A percentile compares a stretch with the other conserved stretches of the same genome.
Conservation (phyloP, 2,888 invertebrate species). For the Cynaeus angustus region DNA sequence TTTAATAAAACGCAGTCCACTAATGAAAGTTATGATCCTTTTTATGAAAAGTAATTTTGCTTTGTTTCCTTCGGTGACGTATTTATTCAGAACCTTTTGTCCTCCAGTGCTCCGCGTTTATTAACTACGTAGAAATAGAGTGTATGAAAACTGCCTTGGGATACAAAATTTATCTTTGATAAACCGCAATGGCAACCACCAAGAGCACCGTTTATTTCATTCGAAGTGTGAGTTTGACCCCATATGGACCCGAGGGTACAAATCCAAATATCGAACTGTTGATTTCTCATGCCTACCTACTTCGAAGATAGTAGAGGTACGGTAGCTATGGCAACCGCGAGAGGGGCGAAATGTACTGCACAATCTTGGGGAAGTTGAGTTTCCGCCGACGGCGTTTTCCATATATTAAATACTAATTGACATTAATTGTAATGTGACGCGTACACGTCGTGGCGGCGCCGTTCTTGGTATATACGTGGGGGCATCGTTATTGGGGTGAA, state of each 20-base stretch:
- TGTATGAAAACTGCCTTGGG: slow-evolving; percentile 16
- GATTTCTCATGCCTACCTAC: slow-evolving; percentile 52
- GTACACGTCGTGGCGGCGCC: slow-evolving; percentile 4
- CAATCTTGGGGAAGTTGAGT: slow-evolving; percentile 38
- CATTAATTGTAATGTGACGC: slow-evolving; percentile 45
- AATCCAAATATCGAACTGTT: slow-evolving; percentile 56
- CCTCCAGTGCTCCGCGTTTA: not conserved
- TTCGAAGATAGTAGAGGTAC: slow-evolving; percentile 45
- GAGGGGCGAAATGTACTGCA: slow-evolving; percentile 44
- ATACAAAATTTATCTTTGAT: slow-evolving; percentile 28
- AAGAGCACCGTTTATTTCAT: slow-evolving; percentile 41
- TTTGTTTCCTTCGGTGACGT: no score
- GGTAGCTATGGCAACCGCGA: slow-evolving; percentile 47
- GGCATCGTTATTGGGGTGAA: no score
- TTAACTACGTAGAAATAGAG: slow-evolving; percentile 21
- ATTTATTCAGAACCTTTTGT: not conserved
- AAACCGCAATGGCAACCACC: slow-evolving; percentile 19
- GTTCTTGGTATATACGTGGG: no score
- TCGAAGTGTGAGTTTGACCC: slow-evolving; percentile 44
- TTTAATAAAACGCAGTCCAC: no score
- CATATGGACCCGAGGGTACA: slow-evolving; percentile 46
- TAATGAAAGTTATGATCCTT: no score
- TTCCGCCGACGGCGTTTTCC: slow-evolving; percentile 37
- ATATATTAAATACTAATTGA: slow-evolving; percentile 45
- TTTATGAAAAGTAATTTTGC: no score